Percentiles rank a stretch among this genome's conserved stretches.
Conservation (phyloP, 2,797 vertebrate genomes). For the Geotrypetes seraphini region DNA sequence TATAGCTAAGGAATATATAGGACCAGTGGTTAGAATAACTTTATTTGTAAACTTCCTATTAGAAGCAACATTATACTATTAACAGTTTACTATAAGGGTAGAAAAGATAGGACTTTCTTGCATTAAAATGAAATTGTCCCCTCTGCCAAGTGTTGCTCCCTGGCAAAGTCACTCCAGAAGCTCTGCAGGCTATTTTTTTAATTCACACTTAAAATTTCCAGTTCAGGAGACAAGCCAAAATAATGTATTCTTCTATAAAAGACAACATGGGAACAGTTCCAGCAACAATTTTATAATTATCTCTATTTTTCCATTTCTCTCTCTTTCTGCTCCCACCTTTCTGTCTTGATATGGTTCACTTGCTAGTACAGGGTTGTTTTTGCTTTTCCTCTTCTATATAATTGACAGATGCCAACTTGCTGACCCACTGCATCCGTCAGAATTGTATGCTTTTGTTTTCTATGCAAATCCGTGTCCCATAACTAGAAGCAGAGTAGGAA, state of each 20-base stretch:
- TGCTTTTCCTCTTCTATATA: slow-evolving; percentile 27
- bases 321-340: slow-evolving; percentile 21
- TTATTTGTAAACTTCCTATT: slow-evolving; percentile 45
- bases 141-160: slow-evolving; percentile 27
- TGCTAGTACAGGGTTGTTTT: slow-evolving; percentile 23
- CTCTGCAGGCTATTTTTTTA: slow-evolving; percentile 60
- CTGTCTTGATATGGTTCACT: slow-evolving; percentile 21
- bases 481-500: slow-evolving; percentile 12
- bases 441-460: slow-evolving; percentile 31
- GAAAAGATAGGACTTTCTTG: slow-evolving; percentile 31
- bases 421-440: slow-evolving; percentile 13
- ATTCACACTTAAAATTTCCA: slow-evolving; percentile 62
- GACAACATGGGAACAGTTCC: slow-evolving; percentile 34
- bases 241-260: slow-evolving; percentile 39
- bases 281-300: slow-evolving; percentile 45
- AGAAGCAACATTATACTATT: slow-evolving; percentile 23
- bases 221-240: slow-evolving; percentile 55
- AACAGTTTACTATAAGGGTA: slow-evolving; percentile 32
- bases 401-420: slow-evolving; percentile 37
- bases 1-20: slow-evolving; percentile 13
- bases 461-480: slow-evolving; percentile 13
- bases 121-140: slow-evolving; percentile 54
- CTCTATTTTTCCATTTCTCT: slow-evolving; percentile 13
- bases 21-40: slow-evolving; percentile 33
- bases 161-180: slow-evolving; percentile 35